Conservation (phyloP, 2,113 vertebrate genomes). For the Sphaerodactylus townsendi region DNA sequence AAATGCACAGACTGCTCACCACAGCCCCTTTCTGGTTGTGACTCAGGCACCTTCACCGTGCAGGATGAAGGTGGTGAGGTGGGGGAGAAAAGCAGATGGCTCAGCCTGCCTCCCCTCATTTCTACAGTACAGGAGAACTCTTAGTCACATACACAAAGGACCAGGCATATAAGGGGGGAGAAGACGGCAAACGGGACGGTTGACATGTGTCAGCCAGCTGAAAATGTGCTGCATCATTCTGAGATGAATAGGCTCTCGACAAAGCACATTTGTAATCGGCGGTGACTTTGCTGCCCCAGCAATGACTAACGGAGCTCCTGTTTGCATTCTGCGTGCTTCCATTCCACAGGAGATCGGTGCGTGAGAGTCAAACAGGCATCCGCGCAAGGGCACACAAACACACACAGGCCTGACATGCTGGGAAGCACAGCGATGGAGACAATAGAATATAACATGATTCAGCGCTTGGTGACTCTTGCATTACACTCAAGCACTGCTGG, state of each 20-base stretch:
- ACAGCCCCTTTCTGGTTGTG: conserved; percentile 1
- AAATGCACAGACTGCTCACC: conserved; percentile 7
- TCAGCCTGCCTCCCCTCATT: neutral
- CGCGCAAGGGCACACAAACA: neutral
- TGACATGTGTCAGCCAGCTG: neutral
- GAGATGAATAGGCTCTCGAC: conserved; percentile 37
- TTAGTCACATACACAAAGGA: conserved; percentile 8
- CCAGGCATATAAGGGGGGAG: neutral
- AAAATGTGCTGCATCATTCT: neutral
- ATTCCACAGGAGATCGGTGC: neutral
- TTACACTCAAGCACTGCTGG: neutral
- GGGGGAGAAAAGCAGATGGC: neutral
- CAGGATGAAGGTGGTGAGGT: too few relatives aligned
- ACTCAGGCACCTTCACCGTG: conserved; percentile 17
- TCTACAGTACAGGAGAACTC: neutral
- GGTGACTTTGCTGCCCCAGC: conserved; percentile 52
- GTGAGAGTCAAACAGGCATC: neutral
- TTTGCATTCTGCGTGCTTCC: neutral
- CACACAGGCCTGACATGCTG: neutral
- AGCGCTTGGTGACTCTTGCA: neutral
- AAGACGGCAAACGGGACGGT: neutral
- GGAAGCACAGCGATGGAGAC: neutral
- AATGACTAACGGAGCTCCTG: conserved; percentile 56
- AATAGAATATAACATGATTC: neutral
- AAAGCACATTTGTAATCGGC: conserved; percentile 60